A percentile compares a stretch with the other conserved stretches of the same genome.
phyloP scores from a whole-genome alignment of 2,888 invertebrate species.

The Malacosoma neustria region DNA sequence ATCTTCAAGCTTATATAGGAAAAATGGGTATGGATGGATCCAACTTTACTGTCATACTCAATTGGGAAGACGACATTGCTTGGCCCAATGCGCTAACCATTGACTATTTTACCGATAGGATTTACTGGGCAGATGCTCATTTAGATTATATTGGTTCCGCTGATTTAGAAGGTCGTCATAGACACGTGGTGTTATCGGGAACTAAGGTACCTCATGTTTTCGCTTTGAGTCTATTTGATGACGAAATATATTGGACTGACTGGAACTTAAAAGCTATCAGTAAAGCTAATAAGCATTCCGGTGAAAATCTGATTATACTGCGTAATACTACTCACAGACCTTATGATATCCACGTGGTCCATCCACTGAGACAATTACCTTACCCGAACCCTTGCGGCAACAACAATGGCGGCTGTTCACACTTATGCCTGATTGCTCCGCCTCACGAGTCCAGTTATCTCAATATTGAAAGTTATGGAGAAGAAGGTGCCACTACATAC shows the following conservation, averaged over 20 bases:
- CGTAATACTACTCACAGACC: constrained; percentile 96
- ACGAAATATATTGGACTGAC: constrained; percentile 96
- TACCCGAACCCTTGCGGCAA: constrained; percentile 92
- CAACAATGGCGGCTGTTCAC: constrained; percentile 97
- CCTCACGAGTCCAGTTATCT: constrained; percentile 84
- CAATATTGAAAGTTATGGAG: constrained; percentile 85
- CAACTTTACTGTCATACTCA: constrained; percentile 89
- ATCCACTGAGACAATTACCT: constrained; percentile 89
- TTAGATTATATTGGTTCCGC: constrained; percentile 97
- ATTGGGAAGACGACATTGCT: constrained; percentile 94
- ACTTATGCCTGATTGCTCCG: constrained; percentile 93
- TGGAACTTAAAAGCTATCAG: constrained; percentile 97
- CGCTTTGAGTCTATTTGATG: constrained; percentile 94
- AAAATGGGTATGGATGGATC: constrained; percentile 98
- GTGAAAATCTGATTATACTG: constrained; percentile 81
- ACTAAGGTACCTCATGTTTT: constrained; percentile 94
- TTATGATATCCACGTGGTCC: constrained; percentile 94
- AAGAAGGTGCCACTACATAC: constrained; percentile 85
- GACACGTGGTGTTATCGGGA: constrained; percentile 88
- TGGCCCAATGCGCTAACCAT: constrained; percentile 99
- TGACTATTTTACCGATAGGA: constrained; percentile 95
- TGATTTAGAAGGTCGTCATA: constrained; percentile 92
- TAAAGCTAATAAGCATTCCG: constrained; percentile 93
- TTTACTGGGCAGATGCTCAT: constrained; percentile 99
- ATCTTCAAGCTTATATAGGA: constrained; percentile 95